Base-by-base conservation (phyloP, 2,113 vertebrate genomes). In the Gambusia affinis region DNA sequence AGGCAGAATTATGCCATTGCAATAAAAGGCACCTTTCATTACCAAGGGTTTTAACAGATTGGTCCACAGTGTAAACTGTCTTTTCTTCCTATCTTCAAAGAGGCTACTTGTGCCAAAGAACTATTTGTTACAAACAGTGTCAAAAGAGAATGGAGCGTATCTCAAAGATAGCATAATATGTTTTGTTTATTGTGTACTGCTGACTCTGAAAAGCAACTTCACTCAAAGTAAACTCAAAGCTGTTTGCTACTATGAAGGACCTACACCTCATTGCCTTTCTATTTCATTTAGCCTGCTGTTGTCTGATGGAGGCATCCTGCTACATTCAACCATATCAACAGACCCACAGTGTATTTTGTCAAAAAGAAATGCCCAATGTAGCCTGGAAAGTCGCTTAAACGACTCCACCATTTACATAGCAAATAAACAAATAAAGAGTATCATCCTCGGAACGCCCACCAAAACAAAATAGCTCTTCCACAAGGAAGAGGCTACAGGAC, bases 381-480 rank as follows among this genome's bases (percentile, higher is more conserved):
- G 88, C 83, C 72, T 75, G 62, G 72, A 85, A 74, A 85, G 84
- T 79, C 75, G 86, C 84, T 65, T 3, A 60, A 80, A 84, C 79
- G 89, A 86, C 76, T 82, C 83, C 79, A 84, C 85, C 87, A 90
- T 91, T 93, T 87, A 83, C 88, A 91, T 92, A 90, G 75, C 76
- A 91, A 92, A 94, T 91, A 94, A 94, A 95, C 91, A 94, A 85
- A 87, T 87, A 78, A 87, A 85, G 76, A 83, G 84, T 68, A 91
- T 87, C 91, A 90, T 86, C 80, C 67, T 90, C 73, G 80, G 84
- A 88, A 92, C 91, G 91, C 88, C 92, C 93, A 93, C 92, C 92
- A 92, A 92, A 92, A 94, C 90, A 93, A 94, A 90, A 96, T 95
- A 94, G 93, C 89, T 82, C 93, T 91, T 94, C 95, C 94, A 96